Evolutionary conservation across 2,797 vertebrate genomes (phyloP), one percentile per base, ranked within the genome.

Genomic region (Molossus molossus): DNA sequence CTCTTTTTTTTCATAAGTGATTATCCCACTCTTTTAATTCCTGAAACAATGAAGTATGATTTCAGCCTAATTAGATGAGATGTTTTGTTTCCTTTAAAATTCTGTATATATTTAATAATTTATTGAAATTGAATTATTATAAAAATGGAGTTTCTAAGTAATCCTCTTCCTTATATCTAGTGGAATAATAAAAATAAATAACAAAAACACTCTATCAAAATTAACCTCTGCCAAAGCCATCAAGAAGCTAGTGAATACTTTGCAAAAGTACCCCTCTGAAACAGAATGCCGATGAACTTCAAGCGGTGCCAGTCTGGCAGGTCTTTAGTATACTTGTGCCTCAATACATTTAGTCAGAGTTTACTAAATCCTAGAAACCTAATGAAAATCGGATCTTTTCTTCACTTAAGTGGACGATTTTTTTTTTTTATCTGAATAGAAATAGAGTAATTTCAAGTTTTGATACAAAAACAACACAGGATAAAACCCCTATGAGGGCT

Each of bases 381-480:
- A 75, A 77, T 18, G 57, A 87, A 81, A 93, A 80, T 58, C 23
- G 79, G 57, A 62, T 29, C 15, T 94, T 83, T 95, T 89, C 85
- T 84, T 92, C 62, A 87, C 37, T 89, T 80, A 75, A 69, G 29
- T 73, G 67, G n/a, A 85, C 94, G 69, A 81, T 75, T 83, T 33
- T 33, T 33, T n/a, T 64, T 93, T 83, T 90, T 87, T 96, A 88
- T 88, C 69, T 48, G 45, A 93, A 65, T 10, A 86, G 40, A 85
- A 90, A 85, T 0, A 88, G 33, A 89, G 58, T 67, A 94, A 82
- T 57, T 96, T 95, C 77, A 94, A 96, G 87, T 96, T 96, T 88
- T 94, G 73, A 92, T 94, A 90, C 27, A 94, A 94, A 96, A 88
- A 82, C 25, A 85, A 73, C 86, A 70, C 27, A 96, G 84, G 82